phyloP scores from a whole-genome alignment of 2,888 invertebrate species.

The Mimachlamys varia region DNA sequence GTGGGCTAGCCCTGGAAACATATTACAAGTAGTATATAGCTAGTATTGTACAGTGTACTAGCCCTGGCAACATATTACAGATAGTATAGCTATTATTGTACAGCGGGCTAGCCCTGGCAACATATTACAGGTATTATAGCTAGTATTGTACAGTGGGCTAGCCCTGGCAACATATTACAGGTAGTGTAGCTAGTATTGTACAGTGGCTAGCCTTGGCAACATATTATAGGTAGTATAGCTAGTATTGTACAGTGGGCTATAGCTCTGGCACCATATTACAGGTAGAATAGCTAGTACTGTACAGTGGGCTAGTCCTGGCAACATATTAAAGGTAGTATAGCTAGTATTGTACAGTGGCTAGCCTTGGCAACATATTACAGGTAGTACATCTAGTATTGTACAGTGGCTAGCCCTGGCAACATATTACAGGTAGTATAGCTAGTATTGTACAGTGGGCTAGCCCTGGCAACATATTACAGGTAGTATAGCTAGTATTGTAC shows the following conservation, averaged over 20 bases:
- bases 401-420: constrained; percentile 90
- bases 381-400: constrained; percentile 44
- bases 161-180: constrained; percentile 83
- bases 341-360: constrained; percentile 87
- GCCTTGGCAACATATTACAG: constrained; percentile 83
- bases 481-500: constrained; percentile 78
- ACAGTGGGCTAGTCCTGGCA: constrained; percentile 91
- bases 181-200: too few relatives aligned
- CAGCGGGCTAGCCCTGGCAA: constrained; percentile 91
- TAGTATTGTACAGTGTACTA: constrained; percentile 89
- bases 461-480: constrained; percentile 82
- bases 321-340: neutral
- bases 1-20: constrained; percentile 89
- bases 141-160: constrained; percentile 89
- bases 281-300: neutral
- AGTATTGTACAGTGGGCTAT: constrained; percentile 89
- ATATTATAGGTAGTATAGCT: neutral
- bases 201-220: constrained; percentile 90
- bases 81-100: constrained; percentile 43
- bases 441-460: constrained; percentile 89
- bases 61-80: constrained; percentile 83
- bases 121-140: neutral
- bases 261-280: constrained; percentile 83
- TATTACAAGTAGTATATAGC: neutral
- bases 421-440: neutral